Evolutionary conservation across 2,888 invertebrate species (phyloP).

Genomic region (Drosophila pseudotakahashii): DNA sequence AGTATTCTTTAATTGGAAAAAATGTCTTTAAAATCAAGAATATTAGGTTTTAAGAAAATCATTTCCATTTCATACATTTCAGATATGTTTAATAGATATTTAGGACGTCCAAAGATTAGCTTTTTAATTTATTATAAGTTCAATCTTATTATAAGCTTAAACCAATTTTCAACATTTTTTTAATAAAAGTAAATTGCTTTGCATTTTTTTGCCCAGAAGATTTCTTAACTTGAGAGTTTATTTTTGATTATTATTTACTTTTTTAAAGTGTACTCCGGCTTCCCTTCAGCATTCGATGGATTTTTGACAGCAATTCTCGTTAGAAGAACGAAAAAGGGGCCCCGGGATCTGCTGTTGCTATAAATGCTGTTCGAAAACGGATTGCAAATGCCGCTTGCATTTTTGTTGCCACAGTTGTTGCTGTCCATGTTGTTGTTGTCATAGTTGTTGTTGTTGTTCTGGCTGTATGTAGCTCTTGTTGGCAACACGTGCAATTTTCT

Average conservation of each 20-base stretch:
- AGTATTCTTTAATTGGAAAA: too few species aligned
- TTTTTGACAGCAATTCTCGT: conserved; percentile 43
- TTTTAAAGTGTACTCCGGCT: not conserved
- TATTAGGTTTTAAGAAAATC: too few species aligned
- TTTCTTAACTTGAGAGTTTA: too few species aligned
- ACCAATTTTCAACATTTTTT: not conserved
- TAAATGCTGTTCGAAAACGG: conserved; percentile 66
- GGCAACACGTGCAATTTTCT: conserved; percentile 61
- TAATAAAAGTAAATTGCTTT: too few species aligned
- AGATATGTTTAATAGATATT: too few species aligned
- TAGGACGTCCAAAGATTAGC: too few species aligned
- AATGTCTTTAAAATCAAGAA: too few species aligned
- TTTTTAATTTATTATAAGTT: too few species aligned
- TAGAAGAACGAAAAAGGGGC: conserved; percentile 47
- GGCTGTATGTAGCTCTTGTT: conserved; percentile 17
- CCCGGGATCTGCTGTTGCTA: conserved; percentile 46
- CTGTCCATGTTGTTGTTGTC: conserved; percentile 1
- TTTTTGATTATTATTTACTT: too few species aligned
- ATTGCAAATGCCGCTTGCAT: conserved; percentile 50
- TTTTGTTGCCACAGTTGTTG: conserved; percentile 11
- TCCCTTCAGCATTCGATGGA: conserved; percentile 8
- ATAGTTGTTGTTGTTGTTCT: conserved; percentile 10
- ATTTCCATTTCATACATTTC: too few species aligned
- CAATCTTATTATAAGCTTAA: not conserved
- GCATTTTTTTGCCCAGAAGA: too few species aligned